Evolutionary conservation across 2,113 vertebrate species (phyloP), one percentile per base, ranked within the genome.

Genomic region (Nibea coibor): DNA sequence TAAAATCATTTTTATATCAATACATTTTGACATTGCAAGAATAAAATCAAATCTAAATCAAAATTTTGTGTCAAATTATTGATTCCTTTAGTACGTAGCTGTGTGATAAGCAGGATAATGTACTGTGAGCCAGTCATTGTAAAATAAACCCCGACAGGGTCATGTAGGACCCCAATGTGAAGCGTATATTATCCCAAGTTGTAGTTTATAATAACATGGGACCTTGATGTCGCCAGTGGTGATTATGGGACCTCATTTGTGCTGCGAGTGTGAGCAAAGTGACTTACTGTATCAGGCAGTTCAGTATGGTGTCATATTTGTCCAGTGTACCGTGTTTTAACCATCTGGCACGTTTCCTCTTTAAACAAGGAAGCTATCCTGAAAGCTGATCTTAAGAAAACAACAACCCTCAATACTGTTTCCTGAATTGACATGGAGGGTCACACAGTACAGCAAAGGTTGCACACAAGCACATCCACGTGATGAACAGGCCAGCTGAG

Each of bases 141-240:
- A 39, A 39, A 39, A 39, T 39, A 39, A 39, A 39, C 35, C 35
- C 35, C 2, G 35, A 39, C 35, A 39, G 35, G 35, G 8, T 39
- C 7, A 39, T 39, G 7, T 39, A 39, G 35, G 35, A 39, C 7
- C 35, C 35, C 35, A 9, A 1, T 39, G 35, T 39, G 35, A 39
- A 39, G 35, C 8, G 35, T 39, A 39, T 39, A 39, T 45, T n/a
- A 69, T 47, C 45, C 62, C 39, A 63, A 56, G 15, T 51, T 62
- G 42, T 22, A 54, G 35, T 59, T 66, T 59, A 26, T 45, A 28
- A 43, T 15, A 72, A 72, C 24, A 66, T 19, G 10, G 10, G 28
- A 43, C 72, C 8, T 47, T 62, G 2, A 31, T 75, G 65, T 75
- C 22, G 64, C 12, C 47, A 19, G 43, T 66, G n/a, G 26, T 50